A percentile compares a stretch with the other conserved stretches of the same genome.
phyloP scores from a whole-genome alignment of 2,113 vertebrate species.

The Plestiodon gilberti region DNA sequence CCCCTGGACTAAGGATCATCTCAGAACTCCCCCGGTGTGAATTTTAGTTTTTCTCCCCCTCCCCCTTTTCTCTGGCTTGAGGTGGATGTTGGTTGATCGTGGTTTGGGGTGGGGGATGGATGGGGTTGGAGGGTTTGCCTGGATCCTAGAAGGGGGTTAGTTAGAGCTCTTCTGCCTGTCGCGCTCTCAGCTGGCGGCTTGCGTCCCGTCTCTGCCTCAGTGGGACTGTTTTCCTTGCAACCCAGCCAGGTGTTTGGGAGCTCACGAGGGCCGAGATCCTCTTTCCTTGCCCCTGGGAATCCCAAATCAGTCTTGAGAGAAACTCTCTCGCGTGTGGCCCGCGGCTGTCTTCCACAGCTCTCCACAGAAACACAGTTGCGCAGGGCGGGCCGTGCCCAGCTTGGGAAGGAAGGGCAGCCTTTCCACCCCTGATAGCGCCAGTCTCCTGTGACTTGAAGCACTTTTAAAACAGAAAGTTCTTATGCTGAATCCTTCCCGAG shows the following conservation, averaged over 20 bases:
- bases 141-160: neutral
- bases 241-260: neutral
- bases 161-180: neutral
- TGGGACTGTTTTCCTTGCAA: neutral
- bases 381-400: neutral
- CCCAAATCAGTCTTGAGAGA: neutral
- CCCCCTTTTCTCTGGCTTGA: neutral
- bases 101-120: fast-evolving
- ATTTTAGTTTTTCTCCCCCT: neutral
- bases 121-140: fast-evolving
- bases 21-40: fast-evolving
- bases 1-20: constrained; percentile 31
- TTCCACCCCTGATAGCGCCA: neutral
- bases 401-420: neutral
- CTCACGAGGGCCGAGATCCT: neutral
- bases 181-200: neutral
- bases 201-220: constrained; percentile 9
- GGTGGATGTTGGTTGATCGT: neutral
- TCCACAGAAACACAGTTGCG: neutral
- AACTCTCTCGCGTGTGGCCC: neutral
- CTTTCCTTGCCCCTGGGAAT: fast-evolving
- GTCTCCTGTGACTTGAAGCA: constrained; percentile 4
- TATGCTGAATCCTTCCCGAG: neutral
- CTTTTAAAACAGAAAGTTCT: neutral
- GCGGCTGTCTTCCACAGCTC: neutral